Percentiles rank a stretch among this genome's conserved stretches.
phyloP scores from a whole-genome alignment of 2,113 vertebrate genomes.

The Leiothrix lutea region DNA sequence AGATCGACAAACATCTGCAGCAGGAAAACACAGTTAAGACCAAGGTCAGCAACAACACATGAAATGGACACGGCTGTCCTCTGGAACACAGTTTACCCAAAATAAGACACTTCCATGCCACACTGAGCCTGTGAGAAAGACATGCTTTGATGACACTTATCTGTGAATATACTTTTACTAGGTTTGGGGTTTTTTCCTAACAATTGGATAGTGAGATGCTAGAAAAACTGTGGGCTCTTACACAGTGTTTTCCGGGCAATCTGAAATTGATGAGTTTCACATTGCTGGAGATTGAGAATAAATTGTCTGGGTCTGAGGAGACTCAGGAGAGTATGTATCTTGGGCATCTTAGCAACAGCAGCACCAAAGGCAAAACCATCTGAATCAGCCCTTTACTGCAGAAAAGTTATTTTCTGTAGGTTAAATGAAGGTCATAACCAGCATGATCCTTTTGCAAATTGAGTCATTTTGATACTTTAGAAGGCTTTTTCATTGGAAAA shows the following conservation, averaged over 20 bases:
- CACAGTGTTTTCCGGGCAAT: neutral
- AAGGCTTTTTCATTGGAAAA: neutral
- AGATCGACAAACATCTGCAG: neutral
- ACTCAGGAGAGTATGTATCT: neutral
- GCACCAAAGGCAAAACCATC: neutral
- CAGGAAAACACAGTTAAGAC: neutral
- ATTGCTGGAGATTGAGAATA: neutral
- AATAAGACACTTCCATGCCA: neutral
- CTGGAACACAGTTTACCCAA: neutral
- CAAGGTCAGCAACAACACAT: neutral
- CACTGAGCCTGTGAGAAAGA: neutral
- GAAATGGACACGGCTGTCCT: neutral
- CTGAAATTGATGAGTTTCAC: neutral
- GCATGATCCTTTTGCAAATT: neutral
- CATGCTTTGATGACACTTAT: neutral
- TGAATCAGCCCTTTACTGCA: neutral
- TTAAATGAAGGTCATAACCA: neutral
- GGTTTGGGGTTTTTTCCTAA: neutral
- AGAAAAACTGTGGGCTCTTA: neutral
- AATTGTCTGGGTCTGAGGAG: neutral
- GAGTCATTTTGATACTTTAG: neutral
- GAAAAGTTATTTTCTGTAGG: neutral
- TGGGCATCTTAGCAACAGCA: neutral
- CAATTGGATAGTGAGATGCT: neutral
- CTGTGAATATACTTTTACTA: neutral